Base-by-base conservation (phyloP, 2,888 invertebrate species). In the Mythimna pallens region DNA sequence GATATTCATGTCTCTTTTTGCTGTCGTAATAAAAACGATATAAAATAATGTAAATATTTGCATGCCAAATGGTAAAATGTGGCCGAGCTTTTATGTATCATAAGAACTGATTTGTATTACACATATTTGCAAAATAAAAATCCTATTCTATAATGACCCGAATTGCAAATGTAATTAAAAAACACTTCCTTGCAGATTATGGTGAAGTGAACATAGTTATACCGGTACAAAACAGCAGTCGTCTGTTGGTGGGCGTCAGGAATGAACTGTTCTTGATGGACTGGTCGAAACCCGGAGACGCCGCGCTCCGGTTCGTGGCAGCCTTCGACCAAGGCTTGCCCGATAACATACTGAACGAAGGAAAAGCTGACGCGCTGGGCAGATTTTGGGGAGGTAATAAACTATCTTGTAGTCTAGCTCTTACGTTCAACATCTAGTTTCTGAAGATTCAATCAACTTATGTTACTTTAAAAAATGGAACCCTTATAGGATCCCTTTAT, bases 341-440 rank as follows among this genome's bases (percentile, higher is more conserved):
- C 0, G 86, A 85, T 50, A 89, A 90, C 50, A 69, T 97, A 63
- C 93, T 97, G 78, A 97, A 97, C 82, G 97, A 97, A 89, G 97
- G 97, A 17, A 97, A 97, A 89, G 97, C 59, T 4, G 85, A 86
- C 57, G 85, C 95, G 0, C 85, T 86, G 17, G 97, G 97, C 25
- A 91, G 97, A 64, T 90, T 97, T 34, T 97, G 85, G 85, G 86
- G 85, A 80, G 85, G 85, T 86, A 80, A 22, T 22, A 6, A 30
- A 14, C n/a, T 22, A 61, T 2, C 40, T 34, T n/a, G 22, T 14
- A 61, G 7, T 14, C n/a, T 40, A 59, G 6, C 14, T 12, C 8
- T n/a, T 7, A 59, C n/a, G 6, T n/a, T 12, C 14, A 14, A 59
- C 12, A 59, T 1, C n/a, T 1, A 3, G 10, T 59, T n/a, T 59